Evolutionary conservation across 2,113 vertebrate genomes (phyloP), one percentile per base, ranked within the genome.

Genomic region (Syngnathus scovelli): DNA sequence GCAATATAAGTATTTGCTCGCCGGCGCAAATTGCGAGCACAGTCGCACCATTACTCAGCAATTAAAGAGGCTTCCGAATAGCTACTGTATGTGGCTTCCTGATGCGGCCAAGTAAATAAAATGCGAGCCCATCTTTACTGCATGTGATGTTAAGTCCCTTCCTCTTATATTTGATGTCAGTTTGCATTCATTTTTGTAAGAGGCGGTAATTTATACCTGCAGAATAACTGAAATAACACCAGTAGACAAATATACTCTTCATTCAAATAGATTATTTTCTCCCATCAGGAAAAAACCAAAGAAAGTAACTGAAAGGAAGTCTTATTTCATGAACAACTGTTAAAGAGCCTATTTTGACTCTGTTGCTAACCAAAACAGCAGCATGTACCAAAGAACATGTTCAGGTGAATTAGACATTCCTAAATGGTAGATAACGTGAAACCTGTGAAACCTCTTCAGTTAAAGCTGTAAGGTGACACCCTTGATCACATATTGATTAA

Each of bases 1-100:
- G 89, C 88, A 87, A 92, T 92, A 91, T 92, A 91, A 91, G 88
- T 90, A 89, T 91, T 91, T 91, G 83, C 89, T 84, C 72, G 82
- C 77, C 78, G 85, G 88, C 89, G 87, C 80, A 86, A 80, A 81
- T 82, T 80, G 86, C 77, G 62, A 70, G 79, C 83, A 84, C 86
- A 89, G 62, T 81, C 79, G 77, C 78, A 82, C 75, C 54, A 92
- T 92, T 90, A 89, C 85, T 86, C 85, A 79, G 90, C 87, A 85
- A 92, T 92, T 92, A 92, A 92, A 86, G 78, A 74, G 77, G 68
- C 80, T 41, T 66, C 82, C 76, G 78, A 84, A 90, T 88, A 71
- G 87, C 63, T 89, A 88, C 27, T 33, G 27, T 33, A 33, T 90
- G 91, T 87, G 82, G 58, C 84, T 66, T 44, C 68, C 65, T 73